These are phyloP conservation scores for Anguilla marmorata DNA, from an alignment of 2,797 vertebrate species.

Conservation along the genomic window DNA sequence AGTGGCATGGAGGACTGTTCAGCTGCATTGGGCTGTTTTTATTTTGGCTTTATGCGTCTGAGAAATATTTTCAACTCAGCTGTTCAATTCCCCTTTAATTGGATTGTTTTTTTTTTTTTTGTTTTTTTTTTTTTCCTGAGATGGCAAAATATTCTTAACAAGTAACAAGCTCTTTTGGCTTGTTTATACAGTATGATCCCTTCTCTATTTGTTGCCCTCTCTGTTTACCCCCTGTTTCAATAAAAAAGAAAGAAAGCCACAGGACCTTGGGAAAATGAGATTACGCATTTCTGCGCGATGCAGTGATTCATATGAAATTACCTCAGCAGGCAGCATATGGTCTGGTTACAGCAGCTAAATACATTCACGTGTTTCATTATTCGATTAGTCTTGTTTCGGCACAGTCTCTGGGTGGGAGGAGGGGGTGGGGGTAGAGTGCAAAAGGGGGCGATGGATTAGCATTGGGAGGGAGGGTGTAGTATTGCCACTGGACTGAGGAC, in stretches of 20 bases:
- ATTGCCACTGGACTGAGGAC: neutral
- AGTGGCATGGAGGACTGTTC: neutral
- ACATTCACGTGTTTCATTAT: constrained; percentile 7
- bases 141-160: neutral
- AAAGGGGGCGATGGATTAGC: neutral
- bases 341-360: neutral
- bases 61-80: neutral
- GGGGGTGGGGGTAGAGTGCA: neutral
- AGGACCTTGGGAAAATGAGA: constrained; percentile 26
- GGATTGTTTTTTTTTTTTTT: neutral
- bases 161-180: neutral
- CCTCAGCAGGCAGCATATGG: neutral
- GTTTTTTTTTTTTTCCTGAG: neutral
- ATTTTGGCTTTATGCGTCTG: neutral
- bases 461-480: neutral
- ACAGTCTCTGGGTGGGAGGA: neutral
- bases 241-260: neutral
- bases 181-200: neutral
- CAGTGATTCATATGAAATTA: constrained; percentile 7
- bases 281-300: neutral
- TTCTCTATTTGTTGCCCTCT: neutral
- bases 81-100: neutral
- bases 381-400: constrained; percentile 10
- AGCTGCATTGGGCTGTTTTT: neutral
- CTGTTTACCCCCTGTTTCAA: neutral